A percentile compares a stretch with the other conserved stretches of the same genome.
Conservation (phyloP, 1,140 invertebrate species). For the Drosophila saltans region DNA sequence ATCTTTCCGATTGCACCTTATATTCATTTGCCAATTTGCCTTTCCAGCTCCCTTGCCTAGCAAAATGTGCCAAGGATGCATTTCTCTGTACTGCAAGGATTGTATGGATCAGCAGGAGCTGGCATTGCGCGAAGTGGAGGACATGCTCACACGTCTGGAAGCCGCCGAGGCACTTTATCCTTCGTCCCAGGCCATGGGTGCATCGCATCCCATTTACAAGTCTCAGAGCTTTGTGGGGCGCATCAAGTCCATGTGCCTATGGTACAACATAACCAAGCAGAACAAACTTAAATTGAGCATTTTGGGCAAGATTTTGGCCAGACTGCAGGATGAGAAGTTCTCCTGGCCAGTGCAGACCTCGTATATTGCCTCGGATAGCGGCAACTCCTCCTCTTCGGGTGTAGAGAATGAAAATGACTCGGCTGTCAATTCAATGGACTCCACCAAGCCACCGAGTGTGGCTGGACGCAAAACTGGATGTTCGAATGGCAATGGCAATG, state of each 20-base stretch:
- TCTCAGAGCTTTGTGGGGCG: constrained; percentile 87
- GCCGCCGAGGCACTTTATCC: constrained; percentile 92
- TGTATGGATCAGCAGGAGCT: constrained; percentile 88
- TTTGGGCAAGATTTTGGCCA: constrained; percentile 89
- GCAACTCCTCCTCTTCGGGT: constrained; percentile 72
- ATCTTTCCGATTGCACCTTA: neutral
- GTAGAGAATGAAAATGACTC: constrained; percentile 75
- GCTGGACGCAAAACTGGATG: constrained; percentile 24
- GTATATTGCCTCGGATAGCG: constrained; percentile 67
- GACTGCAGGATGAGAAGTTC: constrained; percentile 83
- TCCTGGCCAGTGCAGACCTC: constrained; percentile 80
- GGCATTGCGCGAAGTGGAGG: constrained; percentile 89
- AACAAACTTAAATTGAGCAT: constrained; percentile 91
- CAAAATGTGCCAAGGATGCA: constrained; percentile 84
- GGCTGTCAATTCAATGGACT: constrained; percentile 76
- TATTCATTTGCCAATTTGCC: neutral
- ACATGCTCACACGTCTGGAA: constrained; percentile 89
- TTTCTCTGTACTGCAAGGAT: constrained; percentile 88
- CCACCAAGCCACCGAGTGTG: constrained; percentile 66
- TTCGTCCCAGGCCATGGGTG: constrained; percentile 90
- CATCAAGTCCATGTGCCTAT: constrained; percentile 92
- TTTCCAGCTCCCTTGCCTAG: constrained; percentile 63
- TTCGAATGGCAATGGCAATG: constrained; percentile 41
- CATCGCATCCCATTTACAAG: constrained; percentile 89
- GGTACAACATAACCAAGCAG: constrained; percentile 95